Base-by-base conservation (phyloP, 2,797 vertebrate genomes). In the Protonibea diacanthus region DNA sequence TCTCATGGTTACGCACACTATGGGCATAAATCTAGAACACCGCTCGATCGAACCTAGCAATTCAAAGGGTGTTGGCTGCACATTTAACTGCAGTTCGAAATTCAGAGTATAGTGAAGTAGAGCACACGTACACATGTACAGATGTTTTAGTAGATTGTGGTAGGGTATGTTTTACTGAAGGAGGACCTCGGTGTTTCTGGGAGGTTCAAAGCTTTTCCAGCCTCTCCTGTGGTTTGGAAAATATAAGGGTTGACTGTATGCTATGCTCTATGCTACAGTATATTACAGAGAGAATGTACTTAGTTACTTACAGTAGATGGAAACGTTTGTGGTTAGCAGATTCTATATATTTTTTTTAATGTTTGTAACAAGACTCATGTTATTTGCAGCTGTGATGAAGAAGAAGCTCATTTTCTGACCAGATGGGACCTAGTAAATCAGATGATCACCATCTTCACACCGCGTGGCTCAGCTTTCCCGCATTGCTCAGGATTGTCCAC, bases 401-500 rank as follows among this genome's bases (percentile, higher is more conserved):
- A 96, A 95, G 90, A 96, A 95, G 83, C 85, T 96, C 9, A 83
- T 96, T 84, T 96, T 96, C 87, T 96, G 91, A 95, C 67, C 65
- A 73, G 47, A 70, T n/a, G 61, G 70, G 44, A 62, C 44, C 15
- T 11, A 29, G 17, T 62, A 21, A 71, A 80, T 68, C 51, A 18
- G 76, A 80, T 20, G 44, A 70, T 74, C 57, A 48, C 27, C 62
- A 21, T 69, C 72, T 62, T 67, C 68, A 67, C 53, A 40, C 21
- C 4, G 11, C 15, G 29, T 17, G 48, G 44, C 49, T 82, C 84
- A 23, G 48, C 77, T 66, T 55, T 77, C 74, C 62, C 25, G 10
- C 53, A 20, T 67, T 59, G 56, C 80, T 87, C 83, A 74, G 81
- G 81, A 85, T 65, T 68, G 29, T 82, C 71, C 18, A 21, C 76